Base-by-base conservation (phyloP, 2,113 vertebrate species). In the Pluvialis apricaria region DNA sequence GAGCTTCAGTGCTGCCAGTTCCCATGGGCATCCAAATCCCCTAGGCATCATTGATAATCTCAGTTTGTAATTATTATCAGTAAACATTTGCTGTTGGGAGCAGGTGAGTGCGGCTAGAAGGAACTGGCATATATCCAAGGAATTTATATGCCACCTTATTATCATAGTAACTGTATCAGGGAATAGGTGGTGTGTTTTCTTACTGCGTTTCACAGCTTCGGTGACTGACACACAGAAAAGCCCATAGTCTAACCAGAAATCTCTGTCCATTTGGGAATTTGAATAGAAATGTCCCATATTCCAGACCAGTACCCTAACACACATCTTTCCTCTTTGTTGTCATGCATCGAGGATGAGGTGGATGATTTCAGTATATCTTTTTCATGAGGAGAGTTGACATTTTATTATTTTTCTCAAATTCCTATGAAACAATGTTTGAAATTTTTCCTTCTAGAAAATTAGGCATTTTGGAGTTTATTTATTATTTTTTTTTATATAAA, bases 111-210 rank as follows among this genome's bases (percentile, higher is more conserved):
- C 3, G 1, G 49, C 57, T 91, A 7, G 49, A 51, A 86, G 44
- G 84, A 95, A 6, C 73, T 95, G 97, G 92, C 58, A 15, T 8
- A 11, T 42, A 77, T 65, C 94, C 94, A 94, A 85, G 73, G 77
- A 87, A 62, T 85, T 72, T 87, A 11, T 28, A 16, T 26, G 29
- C 21, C 17, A 28, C 65, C 15, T 89, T 85, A 77, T 92, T 94
- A 85, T 68, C 82, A 52, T 13, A 85, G 57, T 52, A 65, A 42
- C 65, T 28, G 32, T 71, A 38, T 40, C 3, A 6, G 73, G n/a
- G 62, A 79, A 49, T 18, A 72, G 73, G 16, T 0, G 0, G n/a
- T 58, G 18, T 66, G 29, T 38, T 93, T 76, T 28, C 64, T 69
- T 36, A 3, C 13, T 58, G 47, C 0, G 1, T 75, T 86, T 76